These are phyloP conservation scores for Onychorhynchus coronatus DNA, from an alignment of 2,113 vertebrate genomes.

Conservation along the genomic window DNA sequence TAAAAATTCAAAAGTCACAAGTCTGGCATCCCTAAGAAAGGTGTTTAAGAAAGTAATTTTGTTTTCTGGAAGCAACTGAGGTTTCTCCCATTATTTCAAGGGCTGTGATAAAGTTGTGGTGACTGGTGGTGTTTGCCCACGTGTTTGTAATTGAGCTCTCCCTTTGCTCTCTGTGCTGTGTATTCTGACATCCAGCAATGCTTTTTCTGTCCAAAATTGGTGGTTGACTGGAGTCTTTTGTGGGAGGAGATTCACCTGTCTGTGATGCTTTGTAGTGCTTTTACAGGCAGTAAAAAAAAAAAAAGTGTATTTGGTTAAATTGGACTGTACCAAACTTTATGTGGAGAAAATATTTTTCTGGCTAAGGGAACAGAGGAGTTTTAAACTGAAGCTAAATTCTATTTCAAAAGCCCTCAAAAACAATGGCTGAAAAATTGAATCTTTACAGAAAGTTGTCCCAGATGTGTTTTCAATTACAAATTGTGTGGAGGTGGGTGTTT, in stretches of 20 bases:
- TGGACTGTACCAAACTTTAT: not conserved
- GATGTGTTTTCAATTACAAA: not conserved
- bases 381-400: not conserved
- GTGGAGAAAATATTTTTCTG: not conserved
- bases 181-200: not conserved
- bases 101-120: not conserved
- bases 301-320: not conserved
- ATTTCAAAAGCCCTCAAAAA: rapidly evolving
- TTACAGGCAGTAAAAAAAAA: not conserved
- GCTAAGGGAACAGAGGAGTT: not conserved
- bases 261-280: not conserved
- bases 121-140: not conserved
- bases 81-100: not conserved
- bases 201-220: not conserved
- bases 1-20: not conserved
- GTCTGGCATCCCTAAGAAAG: not conserved
- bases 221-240: not conserved
- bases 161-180: not conserved
- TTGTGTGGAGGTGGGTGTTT: not conserved
- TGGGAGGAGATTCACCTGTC: not conserved
- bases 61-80: not conserved
- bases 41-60: not conserved
- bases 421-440: not conserved
- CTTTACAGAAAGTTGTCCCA: not conserved
- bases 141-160: not conserved